These are phyloP conservation scores for Apaloderma vittatum DNA, from an alignment of 2,113 vertebrate species.

Conservation along the genomic window DNA sequence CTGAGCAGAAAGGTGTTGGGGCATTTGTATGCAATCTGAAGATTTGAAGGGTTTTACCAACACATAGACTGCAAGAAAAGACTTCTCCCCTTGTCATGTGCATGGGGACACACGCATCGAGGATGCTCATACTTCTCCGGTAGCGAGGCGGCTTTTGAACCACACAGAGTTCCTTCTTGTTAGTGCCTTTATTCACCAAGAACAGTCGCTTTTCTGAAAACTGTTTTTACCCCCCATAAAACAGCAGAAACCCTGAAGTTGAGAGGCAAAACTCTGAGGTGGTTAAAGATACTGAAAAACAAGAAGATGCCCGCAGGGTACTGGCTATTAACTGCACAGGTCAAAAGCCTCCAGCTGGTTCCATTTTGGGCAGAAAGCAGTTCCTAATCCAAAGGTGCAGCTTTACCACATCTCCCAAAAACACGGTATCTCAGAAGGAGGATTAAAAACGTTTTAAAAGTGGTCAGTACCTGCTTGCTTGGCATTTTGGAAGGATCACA, in stretches of 20 bases:
- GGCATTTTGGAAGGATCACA: background rate
- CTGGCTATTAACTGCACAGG: background rate
- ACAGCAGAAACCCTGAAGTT: background rate
- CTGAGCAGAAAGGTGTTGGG: accelerated
- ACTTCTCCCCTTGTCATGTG: accelerated
- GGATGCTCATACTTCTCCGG: background rate
- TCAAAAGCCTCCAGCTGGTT: accelerated
- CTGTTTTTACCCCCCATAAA: accelerated
- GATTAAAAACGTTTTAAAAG: background rate
- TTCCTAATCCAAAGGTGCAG: background rate
- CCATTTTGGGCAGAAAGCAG: background rate
- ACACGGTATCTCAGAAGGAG: accelerated
- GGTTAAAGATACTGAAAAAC: accelerated
- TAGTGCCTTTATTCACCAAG: background rate
- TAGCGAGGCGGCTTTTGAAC: background rate
- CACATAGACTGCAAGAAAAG: background rate
- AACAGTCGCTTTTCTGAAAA: accelerated
- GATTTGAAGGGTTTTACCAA: background rate
- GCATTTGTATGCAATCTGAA: accelerated
- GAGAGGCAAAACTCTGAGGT: background rate
- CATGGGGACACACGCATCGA: accelerated
- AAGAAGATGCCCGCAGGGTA: accelerated
- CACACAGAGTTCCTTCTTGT: accelerated
- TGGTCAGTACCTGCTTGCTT: background rate
- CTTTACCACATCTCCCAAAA: background rate